These are phyloP conservation scores for Campopleginae sp. DNA, from an alignment of 2,888 invertebrate species.

Conservation along the genomic window DNA sequence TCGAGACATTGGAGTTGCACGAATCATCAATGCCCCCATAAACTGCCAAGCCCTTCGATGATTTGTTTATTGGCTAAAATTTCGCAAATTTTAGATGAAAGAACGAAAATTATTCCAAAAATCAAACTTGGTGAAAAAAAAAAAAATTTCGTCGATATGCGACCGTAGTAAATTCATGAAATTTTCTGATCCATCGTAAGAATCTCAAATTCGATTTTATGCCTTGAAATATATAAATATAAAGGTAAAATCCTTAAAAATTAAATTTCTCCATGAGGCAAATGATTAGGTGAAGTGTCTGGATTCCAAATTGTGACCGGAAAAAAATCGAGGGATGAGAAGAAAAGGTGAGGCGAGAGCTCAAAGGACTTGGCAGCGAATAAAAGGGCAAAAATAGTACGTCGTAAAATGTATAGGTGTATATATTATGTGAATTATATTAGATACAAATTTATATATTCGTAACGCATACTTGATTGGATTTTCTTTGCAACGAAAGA, in stretches of 20 bases:
- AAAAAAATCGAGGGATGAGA: conserved; percentile 13
- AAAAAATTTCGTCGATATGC: background rate
- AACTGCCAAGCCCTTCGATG: background rate
- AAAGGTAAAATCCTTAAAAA: background rate
- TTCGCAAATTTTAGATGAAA: background rate
- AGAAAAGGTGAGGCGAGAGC: background rate
- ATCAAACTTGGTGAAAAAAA: background rate
- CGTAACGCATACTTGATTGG: conserved; percentile 62
- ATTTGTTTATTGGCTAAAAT: background rate
- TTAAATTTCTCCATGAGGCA: background rate
- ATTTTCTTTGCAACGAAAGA: conserved; percentile 33
- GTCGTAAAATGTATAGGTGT: conserved; percentile 66
- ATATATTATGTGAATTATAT: conserved; percentile 65
- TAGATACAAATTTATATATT: conserved; percentile 69
- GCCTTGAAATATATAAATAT: background rate
- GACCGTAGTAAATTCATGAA: background rate
- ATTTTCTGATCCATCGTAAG: background rate
- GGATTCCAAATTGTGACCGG: conserved; percentile 7
- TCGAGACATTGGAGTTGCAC: conserved; percentile 35
- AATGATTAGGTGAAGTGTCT: background rate
- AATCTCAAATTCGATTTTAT: background rate
- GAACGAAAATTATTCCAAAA: too few species aligned
- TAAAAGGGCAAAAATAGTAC: conserved; percentile 18
- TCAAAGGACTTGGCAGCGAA: background rate
- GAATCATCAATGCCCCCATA: background rate